phyloP scores from a whole-genome alignment of 2,797 vertebrate species.

The Hydrophis major region DNA sequence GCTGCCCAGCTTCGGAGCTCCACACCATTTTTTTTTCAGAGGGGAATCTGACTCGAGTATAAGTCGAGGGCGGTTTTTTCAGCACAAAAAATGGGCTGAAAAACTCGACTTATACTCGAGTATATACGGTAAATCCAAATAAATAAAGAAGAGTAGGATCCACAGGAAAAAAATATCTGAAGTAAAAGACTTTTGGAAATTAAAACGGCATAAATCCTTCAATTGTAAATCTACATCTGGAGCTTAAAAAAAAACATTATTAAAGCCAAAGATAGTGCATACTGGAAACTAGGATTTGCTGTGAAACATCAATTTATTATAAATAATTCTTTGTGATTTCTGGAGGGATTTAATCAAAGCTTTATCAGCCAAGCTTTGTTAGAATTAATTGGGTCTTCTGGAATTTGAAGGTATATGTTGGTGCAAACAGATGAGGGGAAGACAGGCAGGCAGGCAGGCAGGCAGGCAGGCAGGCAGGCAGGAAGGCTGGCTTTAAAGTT shows the following conservation, averaged over 20 bases:
- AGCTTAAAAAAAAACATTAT: slow-evolving; percentile 62
- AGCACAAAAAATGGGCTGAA: no score
- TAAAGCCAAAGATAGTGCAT: slow-evolving; percentile 66
- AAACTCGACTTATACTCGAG: no score
- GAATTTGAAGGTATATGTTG: slow-evolving; percentile 58
- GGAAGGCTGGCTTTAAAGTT: slow-evolving; percentile 34
- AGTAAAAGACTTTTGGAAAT: slow-evolving; percentile 57
- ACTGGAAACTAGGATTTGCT: slow-evolving; percentile 67
- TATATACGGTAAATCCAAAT: neutral
- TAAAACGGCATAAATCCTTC: slow-evolving; percentile 56
- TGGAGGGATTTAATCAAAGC: slow-evolving; percentile 64
- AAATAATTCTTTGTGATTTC: slow-evolving; percentile 63
- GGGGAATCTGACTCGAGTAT: no score
- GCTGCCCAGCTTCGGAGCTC: no score
- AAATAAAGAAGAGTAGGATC: slow-evolving; percentile 16
- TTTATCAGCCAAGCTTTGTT: slow-evolving; percentile 61
- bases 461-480: neutral
- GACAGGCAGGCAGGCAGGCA: neutral
- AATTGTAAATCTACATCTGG: slow-evolving; percentile 65
- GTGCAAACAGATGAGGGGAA: slow-evolving; percentile 65
- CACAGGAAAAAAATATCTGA: slow-evolving; percentile 53
- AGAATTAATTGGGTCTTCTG: slow-evolving; percentile 62
- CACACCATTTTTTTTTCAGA: no score
- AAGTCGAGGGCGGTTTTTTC: no score
- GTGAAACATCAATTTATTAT: slow-evolving; percentile 67